A percentile compares a stretch with the other conserved stretches of the same genome.
Evolutionary conservation across 2,797 vertebrate species (phyloP).

Genomic region (Melanotaenia parkinsoni): DNA sequence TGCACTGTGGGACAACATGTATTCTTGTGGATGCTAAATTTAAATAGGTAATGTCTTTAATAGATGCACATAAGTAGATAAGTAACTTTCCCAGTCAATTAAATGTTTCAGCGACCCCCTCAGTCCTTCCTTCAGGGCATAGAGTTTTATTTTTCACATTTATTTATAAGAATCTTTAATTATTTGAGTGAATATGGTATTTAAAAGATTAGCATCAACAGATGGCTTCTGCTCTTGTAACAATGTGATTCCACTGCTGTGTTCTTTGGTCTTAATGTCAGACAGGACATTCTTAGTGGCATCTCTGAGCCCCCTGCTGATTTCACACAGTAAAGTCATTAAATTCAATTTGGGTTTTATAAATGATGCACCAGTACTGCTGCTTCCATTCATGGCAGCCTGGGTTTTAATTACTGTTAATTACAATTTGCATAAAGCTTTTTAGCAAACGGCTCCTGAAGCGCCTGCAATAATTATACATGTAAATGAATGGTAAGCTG

Average conservation of each 20-base stretch:
- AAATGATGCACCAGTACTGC: constrained; percentile 81
- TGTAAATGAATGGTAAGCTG: constrained; percentile 86
- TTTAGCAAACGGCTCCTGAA: constrained; percentile 86
- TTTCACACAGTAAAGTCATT: constrained; percentile 70
- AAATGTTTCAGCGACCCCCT: constrained; percentile 7
- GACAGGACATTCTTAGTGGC: constrained; percentile 50
- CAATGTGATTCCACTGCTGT: constrained; percentile 12
- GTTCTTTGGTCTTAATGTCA: constrained; percentile 66
- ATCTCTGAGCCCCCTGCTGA: constrained; percentile 56
- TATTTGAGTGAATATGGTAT: constrained; percentile 42
- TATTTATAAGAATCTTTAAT: constrained; percentile 38
- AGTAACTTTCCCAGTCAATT: constrained; percentile 33
- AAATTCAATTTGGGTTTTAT: constrained; percentile 82
- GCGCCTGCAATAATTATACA: constrained; percentile 86
- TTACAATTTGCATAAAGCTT: constrained; percentile 89
- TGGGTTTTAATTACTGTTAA: constrained; percentile 89
- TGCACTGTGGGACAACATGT: constrained; percentile 1
- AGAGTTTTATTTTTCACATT: constrained; percentile 32
- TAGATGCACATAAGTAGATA: not conserved
- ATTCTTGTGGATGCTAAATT: not conserved
- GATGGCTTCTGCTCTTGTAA: constrained; percentile 47
- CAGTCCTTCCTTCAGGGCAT: constrained; percentile 15
- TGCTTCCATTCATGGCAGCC: constrained; percentile 81
- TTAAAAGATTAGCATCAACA: constrained; percentile 62
- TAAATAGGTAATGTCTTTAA: not conserved